phyloP scores from a whole-genome alignment of 2,113 vertebrate species.

The Epinephelus fuscoguttatus region DNA sequence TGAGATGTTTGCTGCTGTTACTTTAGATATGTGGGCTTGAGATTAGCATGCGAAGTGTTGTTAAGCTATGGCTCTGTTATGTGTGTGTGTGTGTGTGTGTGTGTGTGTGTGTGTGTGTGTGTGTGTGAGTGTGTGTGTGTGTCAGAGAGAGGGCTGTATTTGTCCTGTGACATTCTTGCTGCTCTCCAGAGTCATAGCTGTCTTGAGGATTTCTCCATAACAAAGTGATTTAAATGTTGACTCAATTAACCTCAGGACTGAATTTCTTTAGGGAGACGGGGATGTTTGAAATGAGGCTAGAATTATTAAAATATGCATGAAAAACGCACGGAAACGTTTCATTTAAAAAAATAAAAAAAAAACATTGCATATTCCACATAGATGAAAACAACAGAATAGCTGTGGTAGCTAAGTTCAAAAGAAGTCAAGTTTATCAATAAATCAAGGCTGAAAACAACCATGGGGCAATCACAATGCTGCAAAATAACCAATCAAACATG shows the following conservation, averaged over 20 bases:
- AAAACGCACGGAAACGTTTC: neutral
- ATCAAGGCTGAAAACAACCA: constrained; percentile 28
- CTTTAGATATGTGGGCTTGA: neutral
- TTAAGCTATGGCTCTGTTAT: neutral
- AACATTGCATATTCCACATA: neutral
- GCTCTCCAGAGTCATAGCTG: constrained; percentile 28
- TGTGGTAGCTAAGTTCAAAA: neutral
- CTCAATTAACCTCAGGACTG: constrained; percentile 35
- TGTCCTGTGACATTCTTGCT: constrained; percentile 40
- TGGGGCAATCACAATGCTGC: neutral
- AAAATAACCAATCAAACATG: constrained; percentile 1
- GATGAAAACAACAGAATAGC: constrained; percentile 22
- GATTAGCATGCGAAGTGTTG: neutral
- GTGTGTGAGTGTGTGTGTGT: constrained; percentile 7
- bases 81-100: constrained; percentile 6
- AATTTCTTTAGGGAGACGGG: neutral
- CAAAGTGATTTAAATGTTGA: constrained; percentile 43
- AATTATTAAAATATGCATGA: constrained; percentile 47
- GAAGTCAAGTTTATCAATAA: constrained; percentile 9
- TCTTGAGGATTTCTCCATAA: constrained; percentile 27
- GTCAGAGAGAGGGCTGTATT: neutral
- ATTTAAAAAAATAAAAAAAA: neutral
- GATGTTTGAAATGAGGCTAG: constrained; percentile 27
- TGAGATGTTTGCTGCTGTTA: neutral
- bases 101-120: too few species aligned